These are phyloP conservation scores for Hirudo medicinalis DNA, from an alignment of 1,140 invertebrate species.

Conservation along the genomic window DNA sequence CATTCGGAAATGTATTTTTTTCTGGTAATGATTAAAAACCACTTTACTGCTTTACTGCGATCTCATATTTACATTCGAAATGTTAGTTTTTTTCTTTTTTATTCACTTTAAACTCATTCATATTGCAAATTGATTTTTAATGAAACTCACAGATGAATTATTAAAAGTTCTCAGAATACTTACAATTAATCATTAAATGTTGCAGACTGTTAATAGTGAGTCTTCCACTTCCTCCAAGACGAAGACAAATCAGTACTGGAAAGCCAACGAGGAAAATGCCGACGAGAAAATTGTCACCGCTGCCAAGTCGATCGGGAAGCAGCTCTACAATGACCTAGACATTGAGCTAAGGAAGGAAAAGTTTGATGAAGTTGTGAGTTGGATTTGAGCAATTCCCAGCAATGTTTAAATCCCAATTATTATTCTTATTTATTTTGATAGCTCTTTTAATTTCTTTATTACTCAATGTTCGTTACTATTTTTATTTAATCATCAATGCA, in stretches of 20 bases:
- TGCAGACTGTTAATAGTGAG: too few species aligned
- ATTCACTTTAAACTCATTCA: not conserved
- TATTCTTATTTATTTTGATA: not conserved
- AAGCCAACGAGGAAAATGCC: constrained; percentile 13
- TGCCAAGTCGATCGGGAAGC: constrained; percentile 62
- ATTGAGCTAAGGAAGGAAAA: constrained; percentile 34
- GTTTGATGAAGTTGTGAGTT: constrained; percentile 39
- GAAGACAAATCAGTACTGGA: not conserved
- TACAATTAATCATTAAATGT: too few species aligned
- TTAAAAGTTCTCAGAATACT: not conserved
- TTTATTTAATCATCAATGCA: too few species aligned
- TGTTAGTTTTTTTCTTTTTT: not conserved
- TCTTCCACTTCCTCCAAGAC: too few species aligned
- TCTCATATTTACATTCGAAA: too few species aligned
- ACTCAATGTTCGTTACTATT: too few species aligned
- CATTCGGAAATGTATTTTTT: too few species aligned
- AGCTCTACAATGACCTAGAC: constrained; percentile 50
- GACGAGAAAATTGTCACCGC: constrained; percentile 64
- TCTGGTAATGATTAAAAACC: too few species aligned
- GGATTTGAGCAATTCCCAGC: not conserved
- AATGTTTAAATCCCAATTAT: not conserved
- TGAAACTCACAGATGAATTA: not conserved
- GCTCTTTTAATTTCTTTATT: not conserved
- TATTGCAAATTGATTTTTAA: not conserved
- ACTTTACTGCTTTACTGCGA: too few species aligned